A percentile compares a stretch with the other conserved stretches of the same genome.
phyloP scores from a whole-genome alignment of 2,797 vertebrate species.

The Oophaga sylvatica region DNA sequence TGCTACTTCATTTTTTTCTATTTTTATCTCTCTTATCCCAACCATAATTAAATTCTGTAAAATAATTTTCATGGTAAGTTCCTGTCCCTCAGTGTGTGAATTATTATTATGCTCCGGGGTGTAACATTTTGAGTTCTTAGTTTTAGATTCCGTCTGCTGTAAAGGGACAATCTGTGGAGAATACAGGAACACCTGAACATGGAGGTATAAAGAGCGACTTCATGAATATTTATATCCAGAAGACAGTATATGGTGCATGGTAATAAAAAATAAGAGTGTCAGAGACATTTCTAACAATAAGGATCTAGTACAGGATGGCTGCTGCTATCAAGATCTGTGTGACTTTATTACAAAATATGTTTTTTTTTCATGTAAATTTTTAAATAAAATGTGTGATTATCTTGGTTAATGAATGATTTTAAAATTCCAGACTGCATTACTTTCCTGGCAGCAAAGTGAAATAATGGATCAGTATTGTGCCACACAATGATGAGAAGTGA shows the following conservation, averaged over 20 bases:
- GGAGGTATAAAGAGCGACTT: not conserved
- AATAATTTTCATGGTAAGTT: not conserved
- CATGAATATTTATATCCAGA: conserved; percentile 15
- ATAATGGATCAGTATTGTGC: not conserved
- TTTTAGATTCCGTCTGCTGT: conserved; percentile 13
- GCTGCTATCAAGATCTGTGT: not conserved
- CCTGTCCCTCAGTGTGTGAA: not conserved
- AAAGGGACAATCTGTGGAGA: conserved; percentile 12
- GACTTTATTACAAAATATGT: not conserved
- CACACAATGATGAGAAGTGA: not conserved
- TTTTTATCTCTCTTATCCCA: not conserved
- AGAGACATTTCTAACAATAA: not conserved
- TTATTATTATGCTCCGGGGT: not conserved
- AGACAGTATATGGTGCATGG: not conserved
- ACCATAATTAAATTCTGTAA: not conserved
- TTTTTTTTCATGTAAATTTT: not conserved
- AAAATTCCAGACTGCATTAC: not conserved
- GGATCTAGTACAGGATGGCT: not conserved
- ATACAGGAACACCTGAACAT: conserved; percentile 29
- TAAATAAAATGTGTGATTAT: not conserved
- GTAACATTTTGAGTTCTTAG: not conserved
- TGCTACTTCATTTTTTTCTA: too few relatives aligned
- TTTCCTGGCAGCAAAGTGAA: not conserved
- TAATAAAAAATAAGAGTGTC: not conserved
- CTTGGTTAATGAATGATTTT: not conserved